These are phyloP conservation scores for Entomobrya multifasciata DNA, from an alignment of 2,888 invertebrate genomes.

Conservation along the genomic window DNA sequence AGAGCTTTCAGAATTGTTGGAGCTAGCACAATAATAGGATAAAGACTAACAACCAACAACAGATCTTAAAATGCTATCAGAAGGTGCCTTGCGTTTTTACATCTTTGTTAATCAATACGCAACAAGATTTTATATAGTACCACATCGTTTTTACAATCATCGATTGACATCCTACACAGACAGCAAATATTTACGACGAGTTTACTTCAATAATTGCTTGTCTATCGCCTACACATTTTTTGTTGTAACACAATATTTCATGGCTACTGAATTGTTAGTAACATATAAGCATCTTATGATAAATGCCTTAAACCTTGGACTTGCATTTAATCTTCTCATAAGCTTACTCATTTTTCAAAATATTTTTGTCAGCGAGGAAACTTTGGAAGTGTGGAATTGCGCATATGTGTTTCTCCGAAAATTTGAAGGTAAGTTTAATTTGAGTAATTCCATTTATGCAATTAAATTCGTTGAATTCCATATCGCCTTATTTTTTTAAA, in stretches of 20 bases:
- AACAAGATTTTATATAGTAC: neutral
- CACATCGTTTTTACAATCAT: neutral
- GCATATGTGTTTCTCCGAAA: neutral
- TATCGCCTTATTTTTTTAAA: too few species aligned
- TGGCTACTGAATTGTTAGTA: neutral
- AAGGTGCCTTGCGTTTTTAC: neutral
- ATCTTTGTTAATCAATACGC: neutral
- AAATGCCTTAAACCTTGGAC: neutral
- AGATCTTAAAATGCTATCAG: conserved; percentile 17
- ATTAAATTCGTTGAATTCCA: too few species aligned
- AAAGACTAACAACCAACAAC: neutral
- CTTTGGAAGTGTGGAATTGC: conserved; percentile 27
- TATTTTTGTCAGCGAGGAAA: neutral
- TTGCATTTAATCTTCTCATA: neutral
- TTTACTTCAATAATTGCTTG: neutral
- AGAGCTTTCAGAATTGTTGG: too few species aligned
- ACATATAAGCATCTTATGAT: neutral
- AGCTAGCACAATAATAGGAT: too few species aligned
- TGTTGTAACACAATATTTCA: conserved; percentile 11
- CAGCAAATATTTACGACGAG: neutral
- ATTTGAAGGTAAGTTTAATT: conserved; percentile 28
- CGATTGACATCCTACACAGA: neutral
- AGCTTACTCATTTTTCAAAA: neutral
- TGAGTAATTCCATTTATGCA: neutral
- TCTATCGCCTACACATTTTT: neutral